phyloP scores from a whole-genome alignment of 23 tunicate genomes.

The Trididemnum nubilum region DNA sequence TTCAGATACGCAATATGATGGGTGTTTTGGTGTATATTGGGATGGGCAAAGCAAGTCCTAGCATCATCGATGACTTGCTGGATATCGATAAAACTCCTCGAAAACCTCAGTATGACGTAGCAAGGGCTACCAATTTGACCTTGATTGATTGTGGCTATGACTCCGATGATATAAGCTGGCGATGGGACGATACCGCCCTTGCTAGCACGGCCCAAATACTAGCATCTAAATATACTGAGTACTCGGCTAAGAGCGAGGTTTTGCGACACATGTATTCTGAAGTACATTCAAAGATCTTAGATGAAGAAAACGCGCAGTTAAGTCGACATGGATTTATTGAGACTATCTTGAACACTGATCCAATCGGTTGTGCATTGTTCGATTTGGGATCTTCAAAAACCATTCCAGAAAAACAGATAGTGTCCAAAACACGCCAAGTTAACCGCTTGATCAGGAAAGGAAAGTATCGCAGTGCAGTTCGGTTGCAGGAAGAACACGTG shows the following conservation, averaged over 20 bases:
- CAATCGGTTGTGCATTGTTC: not conserved
- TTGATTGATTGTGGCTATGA: conserved; percentile 52
- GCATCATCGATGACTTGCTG: conserved; percentile 40
- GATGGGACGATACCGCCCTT: conserved; percentile 62
- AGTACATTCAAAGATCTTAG: not conserved
- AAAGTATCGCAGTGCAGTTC: conserved; percentile 5
- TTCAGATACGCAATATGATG: conserved; percentile 56
- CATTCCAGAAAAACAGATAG: conserved; percentile 40
- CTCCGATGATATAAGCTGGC: conserved; percentile 58
- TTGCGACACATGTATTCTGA: conserved; percentile 29
- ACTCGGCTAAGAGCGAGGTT: conserved; percentile 42
- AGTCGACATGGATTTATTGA: not conserved
- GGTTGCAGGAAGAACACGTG: not conserved
- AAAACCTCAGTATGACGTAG: conserved; percentile 9
- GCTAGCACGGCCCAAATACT: conserved; percentile 26
- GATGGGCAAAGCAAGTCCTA: conserved; percentile 1
- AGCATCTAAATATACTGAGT: conserved; percentile 17
- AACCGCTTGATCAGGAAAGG: conserved; percentile 36
- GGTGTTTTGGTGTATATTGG: conserved; percentile 42
- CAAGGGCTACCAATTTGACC: conserved; percentile 27
- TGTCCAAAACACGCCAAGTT: not conserved
- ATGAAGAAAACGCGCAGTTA: not conserved
- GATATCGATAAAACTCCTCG: conserved; percentile 54
- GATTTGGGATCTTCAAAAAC: conserved; percentile 8
- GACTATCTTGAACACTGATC: not conserved